These are phyloP conservation scores for Adelphocoris suturalis DNA, from an alignment of 2,888 invertebrate species.

Conservation along the genomic window DNA sequence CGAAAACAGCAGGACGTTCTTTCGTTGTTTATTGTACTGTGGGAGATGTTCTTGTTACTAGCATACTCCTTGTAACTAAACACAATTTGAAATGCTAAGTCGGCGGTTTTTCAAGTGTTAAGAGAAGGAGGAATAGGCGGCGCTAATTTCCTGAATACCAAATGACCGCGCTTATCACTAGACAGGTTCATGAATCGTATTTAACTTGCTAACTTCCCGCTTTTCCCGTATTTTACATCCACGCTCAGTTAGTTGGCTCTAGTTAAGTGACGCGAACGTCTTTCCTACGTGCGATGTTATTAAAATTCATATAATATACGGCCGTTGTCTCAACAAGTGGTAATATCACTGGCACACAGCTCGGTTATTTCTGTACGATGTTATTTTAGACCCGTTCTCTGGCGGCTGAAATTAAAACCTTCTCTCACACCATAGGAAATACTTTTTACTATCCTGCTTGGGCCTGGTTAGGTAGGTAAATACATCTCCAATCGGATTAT, in stretches of 20 bases:
- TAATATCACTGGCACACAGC: slow-evolving; percentile 7
- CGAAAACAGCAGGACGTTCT: too few relatives aligned
- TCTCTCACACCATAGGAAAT: background rate
- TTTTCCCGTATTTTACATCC: background rate
- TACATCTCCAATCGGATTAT: too few relatives aligned
- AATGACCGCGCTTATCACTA: background rate
- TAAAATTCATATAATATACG: slow-evolving; percentile 39
- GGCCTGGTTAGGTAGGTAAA: too few relatives aligned
- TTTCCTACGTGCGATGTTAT: slow-evolving; percentile 2
- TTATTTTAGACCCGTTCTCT: background rate
- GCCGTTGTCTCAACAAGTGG: slow-evolving; percentile 10
- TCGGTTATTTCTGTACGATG: background rate
- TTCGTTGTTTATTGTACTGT: too few relatives aligned
- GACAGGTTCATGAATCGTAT: slow-evolving; percentile 27
- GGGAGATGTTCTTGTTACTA: too few relatives aligned
- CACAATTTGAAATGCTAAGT: background rate
- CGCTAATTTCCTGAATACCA: slow-evolving; percentile 10
- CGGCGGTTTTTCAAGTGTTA: background rate
- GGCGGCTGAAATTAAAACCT: background rate
- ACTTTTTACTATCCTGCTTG: too few relatives aligned
- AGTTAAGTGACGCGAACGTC: slow-evolving; percentile 24
- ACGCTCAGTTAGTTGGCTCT: background rate
- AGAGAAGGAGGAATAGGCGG: slow-evolving; percentile 15
- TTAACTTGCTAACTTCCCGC: slow-evolving; percentile 14
- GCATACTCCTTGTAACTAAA: too few relatives aligned